Percentiles rank a stretch among this genome's conserved stretches.
phyloP scores from a whole-genome alignment of 1,140 invertebrate genomes.

The Dreissena polymorpha region DNA sequence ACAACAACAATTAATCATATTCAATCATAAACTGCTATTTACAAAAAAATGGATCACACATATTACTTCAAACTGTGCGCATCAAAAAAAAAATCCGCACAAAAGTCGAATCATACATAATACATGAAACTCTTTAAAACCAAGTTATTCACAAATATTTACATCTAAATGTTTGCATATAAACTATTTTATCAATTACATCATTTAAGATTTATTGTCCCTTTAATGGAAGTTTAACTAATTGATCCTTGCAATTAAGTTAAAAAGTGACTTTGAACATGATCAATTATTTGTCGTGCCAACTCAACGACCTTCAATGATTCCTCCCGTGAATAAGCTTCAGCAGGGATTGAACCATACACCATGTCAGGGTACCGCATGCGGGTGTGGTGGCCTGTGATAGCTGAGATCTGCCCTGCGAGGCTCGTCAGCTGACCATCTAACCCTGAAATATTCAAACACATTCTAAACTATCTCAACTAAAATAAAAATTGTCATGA shows the following conservation, averaged over 20 bases:
- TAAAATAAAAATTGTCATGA: not conserved
- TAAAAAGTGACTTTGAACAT: constrained; percentile 6
- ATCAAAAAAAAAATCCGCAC: too few species aligned
- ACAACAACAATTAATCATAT: too few species aligned
- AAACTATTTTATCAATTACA: too few species aligned
- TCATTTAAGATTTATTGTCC: too few species aligned
- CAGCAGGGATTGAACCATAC: not conserved
- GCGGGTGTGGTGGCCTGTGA: constrained; percentile 23
- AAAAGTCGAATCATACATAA: too few species aligned
- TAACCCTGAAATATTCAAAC: constrained; percentile 10
- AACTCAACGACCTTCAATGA: not conserved
- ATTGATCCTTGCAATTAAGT: not conserved
- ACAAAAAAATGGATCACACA: too few species aligned
- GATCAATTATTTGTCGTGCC: constrained; percentile 12
- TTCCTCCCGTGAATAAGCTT: constrained; percentile 2
- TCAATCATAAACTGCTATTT: too few species aligned
- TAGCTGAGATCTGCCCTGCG: not conserved
- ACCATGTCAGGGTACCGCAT: constrained; percentile 38
- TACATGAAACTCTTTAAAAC: too few species aligned
- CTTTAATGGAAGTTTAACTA: too few species aligned
- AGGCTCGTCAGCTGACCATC: not conserved
- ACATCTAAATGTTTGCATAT: too few species aligned
- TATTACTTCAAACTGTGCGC: too few species aligned
- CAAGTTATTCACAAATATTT: too few species aligned
- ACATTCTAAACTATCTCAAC: not conserved